Conservation (phyloP, 2,797 vertebrate genomes). For the Sebastes oblongus region DNA sequence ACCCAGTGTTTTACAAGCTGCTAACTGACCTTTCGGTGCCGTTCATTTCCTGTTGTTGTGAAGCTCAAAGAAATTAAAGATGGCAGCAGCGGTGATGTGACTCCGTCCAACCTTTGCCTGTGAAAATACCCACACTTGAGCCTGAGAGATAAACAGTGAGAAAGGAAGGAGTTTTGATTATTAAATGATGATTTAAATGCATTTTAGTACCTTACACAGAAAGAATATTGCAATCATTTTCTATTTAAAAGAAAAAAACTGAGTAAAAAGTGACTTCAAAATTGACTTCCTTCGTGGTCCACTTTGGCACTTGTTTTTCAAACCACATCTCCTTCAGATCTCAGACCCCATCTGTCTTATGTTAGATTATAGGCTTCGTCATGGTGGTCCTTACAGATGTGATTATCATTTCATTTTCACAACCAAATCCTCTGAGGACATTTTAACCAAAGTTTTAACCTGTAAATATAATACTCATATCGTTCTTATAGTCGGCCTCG, state of each 20-base stretch:
- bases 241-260: not conserved
- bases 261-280: not conserved
- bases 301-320: not conserved
- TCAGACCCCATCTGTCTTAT: not conserved
- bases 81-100: constrained; percentile 16
- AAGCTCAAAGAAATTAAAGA: constrained; percentile 37
- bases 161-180: not conserved
- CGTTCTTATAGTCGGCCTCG: not conserved
- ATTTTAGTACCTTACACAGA: not conserved
- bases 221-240: not conserved
- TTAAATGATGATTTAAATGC: not conserved
- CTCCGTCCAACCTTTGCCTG: constrained; percentile 21
- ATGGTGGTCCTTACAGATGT: not conserved
- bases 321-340: not conserved
- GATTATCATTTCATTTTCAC: not conserved
- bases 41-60: constrained; percentile 48
- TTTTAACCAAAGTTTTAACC: not conserved
- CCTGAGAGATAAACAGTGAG: not conserved
- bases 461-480: not conserved
- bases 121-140: constrained; percentile 8
- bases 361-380: not conserved
- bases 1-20: constrained; percentile 31
- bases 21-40: constrained; percentile 23
- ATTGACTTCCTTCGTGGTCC: not conserved
- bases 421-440: not conserved